These are phyloP conservation scores for Hydropsyche betteni DNA, from an alignment of 2,888 invertebrate species.

Conservation along the genomic window DNA sequence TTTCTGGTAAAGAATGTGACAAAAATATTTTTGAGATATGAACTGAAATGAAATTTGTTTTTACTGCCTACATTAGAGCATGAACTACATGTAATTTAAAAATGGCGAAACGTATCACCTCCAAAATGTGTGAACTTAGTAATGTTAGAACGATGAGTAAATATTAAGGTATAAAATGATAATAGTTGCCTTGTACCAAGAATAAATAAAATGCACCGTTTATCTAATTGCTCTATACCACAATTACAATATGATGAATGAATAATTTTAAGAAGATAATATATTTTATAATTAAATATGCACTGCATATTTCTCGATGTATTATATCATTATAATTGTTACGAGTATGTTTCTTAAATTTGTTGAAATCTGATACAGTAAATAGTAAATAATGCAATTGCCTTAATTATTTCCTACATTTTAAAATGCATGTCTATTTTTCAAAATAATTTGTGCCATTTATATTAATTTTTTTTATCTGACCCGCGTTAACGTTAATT, in stretches of 20 bases:
- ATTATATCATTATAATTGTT: conserved; percentile 23
- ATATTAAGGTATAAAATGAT: conserved; percentile 33
- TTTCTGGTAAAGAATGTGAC: background rate
- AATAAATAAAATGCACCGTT: conserved; percentile 18
- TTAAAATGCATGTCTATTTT: conserved; percentile 19
- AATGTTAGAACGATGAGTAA: conserved; percentile 29
- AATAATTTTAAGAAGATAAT: conserved; percentile 28
- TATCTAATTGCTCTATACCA: conserved; percentile 11
- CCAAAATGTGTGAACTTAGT: conserved; percentile 19
- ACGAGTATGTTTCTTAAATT: conserved; percentile 23
- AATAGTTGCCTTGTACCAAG: conserved; percentile 37
- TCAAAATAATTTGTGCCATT: conserved; percentile 18
- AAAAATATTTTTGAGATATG: conserved; percentile 15
- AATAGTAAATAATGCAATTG: conserved; percentile 10
- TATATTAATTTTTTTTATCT: background rate
- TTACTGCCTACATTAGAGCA: background rate
- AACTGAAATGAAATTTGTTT: conserved; percentile 15
- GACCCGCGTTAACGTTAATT: background rate
- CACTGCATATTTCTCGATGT: conserved; percentile 16
- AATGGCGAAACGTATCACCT: conserved; percentile 19
- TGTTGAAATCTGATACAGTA: conserved; percentile 20
- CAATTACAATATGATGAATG: background rate
- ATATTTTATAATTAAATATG: conserved; percentile 30
- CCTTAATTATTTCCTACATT: conserved; percentile 23
- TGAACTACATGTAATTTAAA: conserved; percentile 1